Evolutionary conservation across 2,797 vertebrate genomes (phyloP), one percentile per base, ranked within the genome.

Genomic region (Sebastes hubbsi): DNA sequence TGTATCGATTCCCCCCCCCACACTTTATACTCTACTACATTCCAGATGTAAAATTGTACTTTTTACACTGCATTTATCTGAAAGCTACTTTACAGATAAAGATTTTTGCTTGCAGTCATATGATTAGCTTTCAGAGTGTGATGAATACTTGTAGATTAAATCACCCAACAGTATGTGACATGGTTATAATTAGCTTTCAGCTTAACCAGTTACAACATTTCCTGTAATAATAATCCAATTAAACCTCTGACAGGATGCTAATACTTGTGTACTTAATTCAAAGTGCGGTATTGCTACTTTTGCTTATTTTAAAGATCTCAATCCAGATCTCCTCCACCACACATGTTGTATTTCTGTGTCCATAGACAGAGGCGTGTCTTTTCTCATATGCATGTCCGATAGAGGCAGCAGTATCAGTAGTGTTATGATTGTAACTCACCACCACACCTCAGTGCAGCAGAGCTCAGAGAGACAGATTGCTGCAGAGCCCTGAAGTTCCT

Each of bases 401-500:
- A n/a, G 49, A 72, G 55, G 36, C 20, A 1, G 8, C 49, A 29
- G 73, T 25, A 55, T 81, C 56, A 36, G 42, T 13, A 62, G 76
- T 55, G 18, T 20, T 38, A 36, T 66, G 79, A 90, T 90, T 91
- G 82, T 88, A 83, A 88, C 88, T 81, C 91, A 72, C 67, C 89
- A 91, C 89, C 90, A 89, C 80, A 80, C 84, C 90, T 83, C 93
- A 87, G 85, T 92, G 90, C 92, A 89, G 90, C 88, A 89, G n/a
- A 77, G 76, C 66, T 46, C 78, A 55, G 80, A n/a, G 67, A 91
- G 86, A 87, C 85, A 77, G 84, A 88, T 85, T 90, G 84, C 91
- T 88, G 91, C 92, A 89, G 91, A 92, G 76, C 66, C 12, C 24
- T 12, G 27, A 86, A 85, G 70, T 83, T 90, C 34, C 85, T 80